Conservation (phyloP, 2,113 vertebrate genomes). For the Heptranchias perlo region DNA sequence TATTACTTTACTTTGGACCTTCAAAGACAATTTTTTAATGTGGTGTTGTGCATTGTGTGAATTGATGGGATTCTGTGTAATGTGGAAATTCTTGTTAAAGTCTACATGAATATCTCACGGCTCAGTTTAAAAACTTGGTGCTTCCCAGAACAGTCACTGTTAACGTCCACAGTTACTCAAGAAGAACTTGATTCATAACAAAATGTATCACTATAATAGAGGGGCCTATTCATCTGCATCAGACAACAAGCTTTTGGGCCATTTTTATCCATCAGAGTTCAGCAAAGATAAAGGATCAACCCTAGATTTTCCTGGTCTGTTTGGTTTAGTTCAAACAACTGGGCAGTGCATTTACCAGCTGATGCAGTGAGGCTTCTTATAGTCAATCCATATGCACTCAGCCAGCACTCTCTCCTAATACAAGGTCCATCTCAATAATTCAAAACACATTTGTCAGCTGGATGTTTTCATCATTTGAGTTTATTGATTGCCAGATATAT, state of each 20-base stretch:
- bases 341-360: neutral
- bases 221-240: too few relatives aligned
- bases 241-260: too few relatives aligned
- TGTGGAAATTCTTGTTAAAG: neutral
- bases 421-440: neutral
- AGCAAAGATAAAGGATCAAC: too few relatives aligned
- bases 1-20: neutral
- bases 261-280: too few relatives aligned
- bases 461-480: neutral
- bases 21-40: neutral
- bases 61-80: neutral
- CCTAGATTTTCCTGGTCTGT: too few relatives aligned
- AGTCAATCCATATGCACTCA: neutral
- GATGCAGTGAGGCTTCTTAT: neutral
- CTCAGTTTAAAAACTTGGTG: too few relatives aligned
- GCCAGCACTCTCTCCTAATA: neutral
- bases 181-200: too few relatives aligned
- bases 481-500: neutral
- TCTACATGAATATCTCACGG: neutral
- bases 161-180: too few relatives aligned
- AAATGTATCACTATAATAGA: too few relatives aligned
- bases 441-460: neutral
- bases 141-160: too few relatives aligned
- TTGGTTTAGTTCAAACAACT: neutral
- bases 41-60: neutral